Evolutionary conservation across 2,113 vertebrate genomes (phyloP), one percentile per base, ranked within the genome.

Genomic region (Neopipo cinnamomea): DNA sequence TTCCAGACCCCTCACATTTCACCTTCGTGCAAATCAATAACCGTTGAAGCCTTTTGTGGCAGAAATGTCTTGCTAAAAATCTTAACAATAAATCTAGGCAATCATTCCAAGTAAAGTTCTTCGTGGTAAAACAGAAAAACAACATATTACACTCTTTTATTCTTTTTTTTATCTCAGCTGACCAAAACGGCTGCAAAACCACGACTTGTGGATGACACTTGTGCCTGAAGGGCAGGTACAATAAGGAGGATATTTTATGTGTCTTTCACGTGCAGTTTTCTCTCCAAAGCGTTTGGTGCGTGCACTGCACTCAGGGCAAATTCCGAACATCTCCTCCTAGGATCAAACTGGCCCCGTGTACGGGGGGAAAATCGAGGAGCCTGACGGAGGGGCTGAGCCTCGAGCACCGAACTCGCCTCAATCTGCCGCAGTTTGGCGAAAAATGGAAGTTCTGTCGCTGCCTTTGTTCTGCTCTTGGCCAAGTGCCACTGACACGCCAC

Each of bases 381-480:
- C 61, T 47, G 42, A 21, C 0, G 6, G 67, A 77, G 50, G 30
- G 78, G 63, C 88, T 31, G 91, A 79, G 77, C 77, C 66, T 27
- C 3, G 24, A 52, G 59, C 14, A 9, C 39, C 55, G 30, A 72
- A 78, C 52, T 68, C 3, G 8, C 76, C 56, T 85, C 41, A 6
- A 30, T 23, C 70, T 89, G 80, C 70, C 1, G 0, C 19, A 1
- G 17, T 85, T 87, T 76, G 56, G 73, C 91, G 53, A 85, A 72
- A 96, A 91, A 91, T 87, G 94, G 77, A 91, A 91, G 56, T 84
- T 91, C 28, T 81, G 70, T 59, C 5, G 5, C 84, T 61, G 72
- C 47, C 93, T 96, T 95, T 96, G 96, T 95, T 95, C 84, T 88
- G 81, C 84, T 91, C 80, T 68, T 97, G 93, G 89, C 95, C 77